Evolutionary conservation across 53 echinoderm and acorn worm genomes (phyloP), one percentile per base, ranked within the genome.

Genomic region (Stichopus horrens): DNA sequence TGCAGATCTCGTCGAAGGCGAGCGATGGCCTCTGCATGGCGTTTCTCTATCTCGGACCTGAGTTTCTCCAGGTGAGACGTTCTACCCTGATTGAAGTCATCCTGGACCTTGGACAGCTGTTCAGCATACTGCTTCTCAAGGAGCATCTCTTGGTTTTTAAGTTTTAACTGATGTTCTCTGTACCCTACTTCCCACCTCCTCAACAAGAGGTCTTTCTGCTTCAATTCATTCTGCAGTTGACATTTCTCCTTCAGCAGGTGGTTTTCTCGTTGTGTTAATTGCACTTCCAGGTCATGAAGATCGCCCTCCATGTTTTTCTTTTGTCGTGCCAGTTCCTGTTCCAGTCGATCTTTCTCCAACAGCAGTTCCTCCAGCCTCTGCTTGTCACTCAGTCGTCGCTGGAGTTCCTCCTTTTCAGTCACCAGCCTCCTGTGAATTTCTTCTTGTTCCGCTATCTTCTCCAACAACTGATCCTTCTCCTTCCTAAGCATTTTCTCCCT

Each of bases 271-370:
- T 96, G 92, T 88, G 94, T 92, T 77, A 99, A 86, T 54, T 93
- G 93, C 86, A 91, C 92, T 88, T 99, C 99, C 5, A 99, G 90
- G 66, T 99, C 99, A 57, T 91, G 92, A 54, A 99, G 93, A 73
- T 99, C 99, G 22, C 93, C 88, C 86, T 99, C 96, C 5, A 99
- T 91, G 7, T 88, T 87, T 16, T 91, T 92, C 86, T 99, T 99
- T 88, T 99, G 99, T 51, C 94, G 88, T 7, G 99, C 91, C 58
- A 99, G 94, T 88, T 99, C 99, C 86, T 99, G 99, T 88, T 99
- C 99, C 68, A 99, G 83, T 9, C 90, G 87, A 55, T 99, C 99
- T 81, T 95, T 99, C 88, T 99, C 96, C 37, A 92, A 87, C 7
- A 99, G 89, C 7, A 99, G 83, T 18, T 92, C 93, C 83, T 99